These are phyloP conservation scores for Siniperca scherzeri DNA, from an alignment of 2,797 vertebrate species.

Conservation along the genomic window DNA sequence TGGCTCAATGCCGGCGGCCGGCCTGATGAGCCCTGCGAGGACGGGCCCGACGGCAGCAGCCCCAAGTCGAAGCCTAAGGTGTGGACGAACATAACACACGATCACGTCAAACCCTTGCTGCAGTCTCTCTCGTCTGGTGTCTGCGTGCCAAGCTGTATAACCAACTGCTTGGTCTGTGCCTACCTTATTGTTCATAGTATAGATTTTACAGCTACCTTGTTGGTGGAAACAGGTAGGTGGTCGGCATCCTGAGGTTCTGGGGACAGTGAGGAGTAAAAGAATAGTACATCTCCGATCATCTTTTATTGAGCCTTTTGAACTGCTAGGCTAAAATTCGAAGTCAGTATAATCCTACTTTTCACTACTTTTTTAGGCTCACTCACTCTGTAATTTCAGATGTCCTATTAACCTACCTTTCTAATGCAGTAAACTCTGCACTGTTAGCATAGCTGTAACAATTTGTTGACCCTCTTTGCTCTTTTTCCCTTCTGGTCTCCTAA, in stretches of 20 bases:
- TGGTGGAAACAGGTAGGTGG: conserved; percentile 83
- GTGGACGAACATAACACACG: conserved; percentile 99
- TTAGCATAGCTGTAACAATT: conserved; percentile 50
- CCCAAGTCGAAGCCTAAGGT: conserved; percentile 99
- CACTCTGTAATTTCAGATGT: conserved; percentile 15
- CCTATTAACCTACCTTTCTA: conserved; percentile 68
- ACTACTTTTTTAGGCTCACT: background rate
- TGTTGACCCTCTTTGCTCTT: conserved; percentile 23
- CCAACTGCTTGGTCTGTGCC: conserved; percentile 99
- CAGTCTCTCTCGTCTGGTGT: conserved; percentile 99
- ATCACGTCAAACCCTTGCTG: conserved; percentile 99
- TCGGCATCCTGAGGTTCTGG: conserved; percentile 89
- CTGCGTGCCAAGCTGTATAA: conserved; percentile 99
- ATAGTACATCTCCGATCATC: background rate
- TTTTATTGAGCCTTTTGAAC: conserved; percentile 5
- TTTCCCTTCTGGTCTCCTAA: conserved; percentile 76
- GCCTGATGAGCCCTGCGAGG: conserved; percentile 94
- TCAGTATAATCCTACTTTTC: background rate
- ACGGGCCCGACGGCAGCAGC: conserved; percentile 95
- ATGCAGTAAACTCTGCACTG: conserved; percentile 77
- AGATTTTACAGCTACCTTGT: conserved; percentile 89
- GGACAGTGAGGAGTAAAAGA: conserved; percentile 29
- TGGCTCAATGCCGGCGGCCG: conserved; percentile 93
- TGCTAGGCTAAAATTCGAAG: conserved; percentile 22
- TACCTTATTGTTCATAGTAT: conserved; percentile 99